Base-by-base conservation (phyloP, 2,113 vertebrate species). In the Podiceps cristatus region DNA sequence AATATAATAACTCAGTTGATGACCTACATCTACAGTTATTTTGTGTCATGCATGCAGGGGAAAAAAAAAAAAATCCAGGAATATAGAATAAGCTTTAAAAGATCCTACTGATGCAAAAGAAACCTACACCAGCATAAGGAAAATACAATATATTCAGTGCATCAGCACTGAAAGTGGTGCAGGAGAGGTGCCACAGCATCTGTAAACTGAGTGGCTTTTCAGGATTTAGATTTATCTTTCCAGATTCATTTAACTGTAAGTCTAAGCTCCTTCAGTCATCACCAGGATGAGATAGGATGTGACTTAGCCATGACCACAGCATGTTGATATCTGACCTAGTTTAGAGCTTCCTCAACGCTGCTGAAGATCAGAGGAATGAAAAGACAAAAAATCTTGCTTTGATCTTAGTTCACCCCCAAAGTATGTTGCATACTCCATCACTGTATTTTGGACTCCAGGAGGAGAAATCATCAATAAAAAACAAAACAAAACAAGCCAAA, bases 301-400 rank as follows among this genome's bases (percentile, higher is more conserved):
- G 7, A 69, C 49, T 64, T 35, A 64, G 29, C 58, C 29, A 45
- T 60, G 71, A 56, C 71, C 85, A 69, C 5, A 17, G 13, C n/a
- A 42, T 78, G 68, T 85, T 95, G 76, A 49, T 67, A 42, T 37
- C 47, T 93, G 60, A 89, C 1, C 0, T 59, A 76, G 58, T 94
- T 94, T 69, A 94, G 44, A 86, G 44, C 40, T 35, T 94, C 66
- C 66, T 94, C 52, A 81, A 91, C 47, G 29, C 52, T 82, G n/a
- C 73, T 91, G 72, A 81, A 87, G 52, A 81, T 94, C 47, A 96
- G 89, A 91, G 37, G 11, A 83, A 87, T 72, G 64, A 66, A 74
- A 94, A 94, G 55, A 67, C 53, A 96, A 75, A 89, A 89, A 89
- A 56, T 62, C 40, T 91, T 89, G 31, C 69, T 93, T 93, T 91